These are phyloP conservation scores for Dendronephthya gigantea DNA, from an alignment of 64 coral and sea anemone species.

Conservation along the genomic window DNA sequence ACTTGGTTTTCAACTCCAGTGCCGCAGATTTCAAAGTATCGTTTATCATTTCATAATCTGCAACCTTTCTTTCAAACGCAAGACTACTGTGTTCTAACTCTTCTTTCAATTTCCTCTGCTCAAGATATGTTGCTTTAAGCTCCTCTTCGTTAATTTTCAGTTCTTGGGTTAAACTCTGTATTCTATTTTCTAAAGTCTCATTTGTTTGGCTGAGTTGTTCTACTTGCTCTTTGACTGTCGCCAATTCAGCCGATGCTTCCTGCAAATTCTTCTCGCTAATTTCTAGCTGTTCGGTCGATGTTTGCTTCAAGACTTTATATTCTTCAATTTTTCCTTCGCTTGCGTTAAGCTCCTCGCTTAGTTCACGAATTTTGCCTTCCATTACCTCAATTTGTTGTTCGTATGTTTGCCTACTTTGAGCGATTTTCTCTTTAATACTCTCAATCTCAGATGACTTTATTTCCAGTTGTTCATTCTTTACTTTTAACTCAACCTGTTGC, in stretches of 20 bases:
- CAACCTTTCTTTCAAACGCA: constrained; percentile 18
- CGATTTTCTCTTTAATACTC: not conserved
- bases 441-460: not conserved
- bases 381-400: not conserved
- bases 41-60: constrained; percentile 15
- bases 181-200: not conserved
- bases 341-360: not conserved
- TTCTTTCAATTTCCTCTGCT: not conserved
- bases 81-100: not conserved
- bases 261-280: too few relatives aligned
- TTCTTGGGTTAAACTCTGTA: not conserved
- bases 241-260: too few relatives aligned
- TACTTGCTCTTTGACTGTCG: too few relatives aligned
- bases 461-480: not conserved
- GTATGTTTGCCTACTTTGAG: not conserved
- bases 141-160: not conserved
- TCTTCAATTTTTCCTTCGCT: not conserved
- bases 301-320: not conserved
- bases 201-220: too few relatives aligned
- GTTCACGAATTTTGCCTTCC: not conserved
- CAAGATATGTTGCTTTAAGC: not conserved
- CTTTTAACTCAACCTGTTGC: not conserved
- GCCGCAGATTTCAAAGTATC: not conserved
- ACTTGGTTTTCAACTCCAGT: not conserved
- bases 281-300: too few relatives aligned